Percentiles rank a stretch among this genome's conserved stretches.
These are phyloP conservation scores for Conistra vaccinii DNA, from an alignment of 2,888 invertebrate species.

Conservation along the genomic window DNA sequence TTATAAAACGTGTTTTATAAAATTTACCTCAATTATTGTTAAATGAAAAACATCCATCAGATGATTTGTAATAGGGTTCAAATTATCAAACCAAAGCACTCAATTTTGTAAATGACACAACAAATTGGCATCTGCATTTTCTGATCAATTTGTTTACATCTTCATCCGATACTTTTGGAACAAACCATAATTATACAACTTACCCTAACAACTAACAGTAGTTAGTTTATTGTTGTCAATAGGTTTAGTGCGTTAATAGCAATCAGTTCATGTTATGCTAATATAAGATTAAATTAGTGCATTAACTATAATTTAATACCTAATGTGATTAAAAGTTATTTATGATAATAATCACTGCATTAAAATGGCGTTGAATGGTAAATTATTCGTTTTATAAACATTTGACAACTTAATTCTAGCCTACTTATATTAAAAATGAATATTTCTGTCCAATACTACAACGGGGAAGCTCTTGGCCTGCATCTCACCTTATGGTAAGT, in stretches of 20 bases:
- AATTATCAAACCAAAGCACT: background rate
- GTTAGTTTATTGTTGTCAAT: constrained; percentile 24
- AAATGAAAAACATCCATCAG: background rate
- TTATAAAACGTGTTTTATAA: background rate
- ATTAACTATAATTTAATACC: constrained; percentile 14
- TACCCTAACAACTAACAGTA: background rate
- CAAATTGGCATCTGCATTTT: background rate
- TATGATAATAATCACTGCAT: constrained; percentile 16
- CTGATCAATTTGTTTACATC: background rate
- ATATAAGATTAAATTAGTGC: constrained; percentile 25
- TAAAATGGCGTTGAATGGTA: constrained; percentile 2
- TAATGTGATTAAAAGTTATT: constrained; percentile 4
- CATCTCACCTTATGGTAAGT: too few species aligned
- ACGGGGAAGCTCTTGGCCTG: too few species aligned
- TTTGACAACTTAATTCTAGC: background rate
- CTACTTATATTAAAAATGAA: background rate
- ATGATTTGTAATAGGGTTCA: background rate
- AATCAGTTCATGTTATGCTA: constrained; percentile 28
- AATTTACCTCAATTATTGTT: background rate
- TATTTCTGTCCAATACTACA: background rate
- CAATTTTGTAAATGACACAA: background rate
- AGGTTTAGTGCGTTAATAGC: constrained; percentile 12
- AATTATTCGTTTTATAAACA: constrained; percentile 16
- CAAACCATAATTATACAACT: background rate
- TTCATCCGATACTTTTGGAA: background rate